phyloP scores from a whole-genome alignment of 2,888 invertebrate genomes.

The Sesia bembeciformis region DNA sequence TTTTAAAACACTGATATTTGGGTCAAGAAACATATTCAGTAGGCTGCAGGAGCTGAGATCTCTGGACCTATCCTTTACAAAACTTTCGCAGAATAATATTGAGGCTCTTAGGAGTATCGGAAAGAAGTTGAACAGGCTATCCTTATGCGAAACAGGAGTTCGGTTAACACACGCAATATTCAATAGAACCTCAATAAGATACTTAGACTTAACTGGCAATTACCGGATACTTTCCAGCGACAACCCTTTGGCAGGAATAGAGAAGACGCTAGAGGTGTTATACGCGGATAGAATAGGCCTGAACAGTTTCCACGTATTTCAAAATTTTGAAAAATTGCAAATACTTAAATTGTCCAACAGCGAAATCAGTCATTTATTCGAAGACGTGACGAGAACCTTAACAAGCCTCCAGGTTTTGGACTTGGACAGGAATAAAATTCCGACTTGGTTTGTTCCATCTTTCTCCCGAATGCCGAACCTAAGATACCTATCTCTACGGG shows the following conservation, averaged over 20 bases:
- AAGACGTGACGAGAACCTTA: slow-evolving; percentile 33
- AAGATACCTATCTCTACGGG: slow-evolving; percentile 49
- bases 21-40: slow-evolving; percentile 17
- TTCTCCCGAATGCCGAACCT: slow-evolving; percentile 50
- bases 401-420: slow-evolving; percentile 58
- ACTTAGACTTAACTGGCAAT: slow-evolving; percentile 74
- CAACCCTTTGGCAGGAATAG: slow-evolving; percentile 48
- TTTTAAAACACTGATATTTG: slow-evolving; percentile 15
- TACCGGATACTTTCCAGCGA: slow-evolving; percentile 35
- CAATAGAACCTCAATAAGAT: slow-evolving; percentile 43
- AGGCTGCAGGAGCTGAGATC: slow-evolving; percentile 26
- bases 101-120: slow-evolving; percentile 22
- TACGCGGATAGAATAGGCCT: slow-evolving; percentile 58
- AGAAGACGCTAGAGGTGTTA: slow-evolving; percentile 48
- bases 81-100: slow-evolving; percentile 21
- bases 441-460: slow-evolving; percentile 65
- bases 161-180: slow-evolving; percentile 46
- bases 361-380: slow-evolving; percentile 48
- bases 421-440: slow-evolving; percentile 68
- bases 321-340: slow-evolving; percentile 46
- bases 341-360: slow-evolving; percentile 66
- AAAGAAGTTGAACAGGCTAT: slow-evolving; percentile 30
- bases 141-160: slow-evolving; percentile 59
- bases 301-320: slow-evolving; percentile 39
- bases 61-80: slow-evolving; percentile 44